These are phyloP conservation scores for Nesogale talazaci DNA, from an alignment of 2,113 vertebrate species.

Conservation along the genomic window DNA sequence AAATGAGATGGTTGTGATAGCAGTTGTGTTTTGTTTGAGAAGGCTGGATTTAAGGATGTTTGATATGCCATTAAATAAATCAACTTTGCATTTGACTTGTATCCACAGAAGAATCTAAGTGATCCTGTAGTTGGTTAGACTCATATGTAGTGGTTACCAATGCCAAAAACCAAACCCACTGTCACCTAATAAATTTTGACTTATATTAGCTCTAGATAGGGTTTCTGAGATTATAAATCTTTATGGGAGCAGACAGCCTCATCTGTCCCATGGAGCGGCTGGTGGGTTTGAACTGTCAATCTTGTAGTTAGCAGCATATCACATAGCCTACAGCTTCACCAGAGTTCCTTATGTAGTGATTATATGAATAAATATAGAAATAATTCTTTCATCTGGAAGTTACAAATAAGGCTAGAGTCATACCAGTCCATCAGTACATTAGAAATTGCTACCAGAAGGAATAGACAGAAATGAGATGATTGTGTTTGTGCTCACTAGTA, in stretches of 20 bases:
- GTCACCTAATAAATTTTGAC: too few species aligned
- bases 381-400: conserved; percentile 28
- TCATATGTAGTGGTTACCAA: too few species aligned
- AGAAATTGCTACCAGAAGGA: conserved; percentile 19
- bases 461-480: conserved; percentile 40
- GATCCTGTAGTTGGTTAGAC: not conserved
- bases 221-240: too few species aligned
- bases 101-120: not conserved
- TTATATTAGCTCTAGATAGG: too few species aligned
- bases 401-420: conserved; percentile 45
- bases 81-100: conserved; percentile 36
- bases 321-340: too few species aligned
- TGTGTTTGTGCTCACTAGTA: not conserved
- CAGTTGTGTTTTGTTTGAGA: conserved; percentile 42
- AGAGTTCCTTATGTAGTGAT: not conserved
- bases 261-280: too few species aligned
- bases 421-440: conserved; percentile 17
- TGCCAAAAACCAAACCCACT: too few species aligned
- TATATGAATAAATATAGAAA: conserved; percentile 49
- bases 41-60: conserved; percentile 5
- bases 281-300: too few species aligned
- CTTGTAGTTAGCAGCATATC: too few species aligned
- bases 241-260: too few species aligned
- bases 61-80: conserved; percentile 33
- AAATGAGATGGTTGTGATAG: conserved; percentile 6